A percentile compares a stretch with the other conserved stretches of the same genome.
phyloP scores from a whole-genome alignment of 1,140 invertebrate species.

The Dendrolimus kikuchii region DNA sequence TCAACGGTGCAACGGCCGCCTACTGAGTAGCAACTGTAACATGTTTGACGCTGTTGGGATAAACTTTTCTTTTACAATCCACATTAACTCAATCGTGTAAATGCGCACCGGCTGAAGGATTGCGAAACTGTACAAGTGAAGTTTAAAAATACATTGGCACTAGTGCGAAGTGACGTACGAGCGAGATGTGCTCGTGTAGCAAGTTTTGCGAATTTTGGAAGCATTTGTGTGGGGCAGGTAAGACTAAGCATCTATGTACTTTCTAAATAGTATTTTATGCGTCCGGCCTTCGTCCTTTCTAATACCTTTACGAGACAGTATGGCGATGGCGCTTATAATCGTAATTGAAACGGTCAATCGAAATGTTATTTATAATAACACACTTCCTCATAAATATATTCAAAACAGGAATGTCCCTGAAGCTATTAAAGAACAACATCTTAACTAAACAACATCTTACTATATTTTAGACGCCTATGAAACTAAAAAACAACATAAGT shows the following conservation, averaged over 20 bases:
- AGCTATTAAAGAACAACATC: no score
- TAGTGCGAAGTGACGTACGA: slow-evolving; percentile 48
- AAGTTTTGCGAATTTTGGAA: slow-evolving; percentile 67
- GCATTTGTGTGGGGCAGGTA: slow-evolving; percentile 65
- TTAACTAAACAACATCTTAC: no score
- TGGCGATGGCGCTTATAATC: background rate
- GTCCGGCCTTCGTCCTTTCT: slow-evolving; percentile 12
- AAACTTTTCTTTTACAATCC: slow-evolving; percentile 38
- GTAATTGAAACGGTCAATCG: slow-evolving; percentile 15
- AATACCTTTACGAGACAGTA: slow-evolving; percentile 1
- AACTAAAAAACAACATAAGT: no score
- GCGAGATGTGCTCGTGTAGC: slow-evolving; percentile 63
- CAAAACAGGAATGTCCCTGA: no score
- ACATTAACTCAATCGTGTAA: slow-evolving; percentile 39
- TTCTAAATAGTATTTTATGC: slow-evolving; percentile 9
- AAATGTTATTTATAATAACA: background rate
- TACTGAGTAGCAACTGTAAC: slow-evolving; percentile 36
- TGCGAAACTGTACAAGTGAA: slow-evolving; percentile 68
- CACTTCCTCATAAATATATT: no score
- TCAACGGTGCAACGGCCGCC: slow-evolving; percentile 45
- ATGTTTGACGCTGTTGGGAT: slow-evolving; percentile 32
- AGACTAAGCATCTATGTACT: slow-evolving; percentile 21
- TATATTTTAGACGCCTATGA: no score
- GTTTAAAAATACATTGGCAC: slow-evolving; percentile 68
- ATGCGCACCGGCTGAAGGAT: slow-evolving; percentile 47